Base-by-base conservation (phyloP, 2,888 invertebrate genomes). In the Callosobruchus maculatus region DNA sequence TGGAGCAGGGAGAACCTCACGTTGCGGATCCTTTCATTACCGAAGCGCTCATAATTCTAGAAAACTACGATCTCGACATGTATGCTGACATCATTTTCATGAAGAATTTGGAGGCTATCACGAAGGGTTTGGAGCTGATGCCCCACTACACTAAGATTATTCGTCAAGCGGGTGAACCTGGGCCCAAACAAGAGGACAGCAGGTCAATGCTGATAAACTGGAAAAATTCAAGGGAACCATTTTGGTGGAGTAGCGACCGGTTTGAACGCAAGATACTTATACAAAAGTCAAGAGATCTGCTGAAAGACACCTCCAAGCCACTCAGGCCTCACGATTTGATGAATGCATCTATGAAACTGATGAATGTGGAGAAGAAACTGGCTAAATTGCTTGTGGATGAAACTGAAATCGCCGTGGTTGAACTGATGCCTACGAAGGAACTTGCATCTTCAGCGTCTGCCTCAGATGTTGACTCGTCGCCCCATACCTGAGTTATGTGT, bases 21-120 rank as follows among this genome's bases (percentile, higher is more conserved):
- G 79, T 79, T 66, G 85, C 86, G 0, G 84, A 85, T 5, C 81
- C 83, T 5, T 75, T 84, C 21, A 76, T 87, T 5, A 81, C 80
- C 26, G 79, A 82, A 71, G 83, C 86, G 1, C 72, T 87, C 20
- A 75, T 83, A 21, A 79, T 85, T 31, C 85, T 86, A 74, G 77
- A 81, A 67, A 79, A 82, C 69, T 74, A 80, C 18, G 76, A 81
- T 7, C 70, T 70, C 0, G 22, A 68, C 2, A 9, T 21, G 7
- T 13, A 9, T 22, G 26, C 68, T 0, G 82, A 84, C 22, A 77
- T 81, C 9, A 84, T 84, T 70, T 81, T 82, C 74, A 83, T 83
- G 3, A 82, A 83, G 74, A 85, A 83, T 74, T 76, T 87, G 68
- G 84, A 83, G 13, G 85, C 85, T 2, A 82, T 86, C 68, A 83